A percentile compares a stretch with the other conserved stretches of the same genome.
phyloP scores from a whole-genome alignment of 1,140 invertebrate genomes.

The Aphaenogaster floridana region DNA sequence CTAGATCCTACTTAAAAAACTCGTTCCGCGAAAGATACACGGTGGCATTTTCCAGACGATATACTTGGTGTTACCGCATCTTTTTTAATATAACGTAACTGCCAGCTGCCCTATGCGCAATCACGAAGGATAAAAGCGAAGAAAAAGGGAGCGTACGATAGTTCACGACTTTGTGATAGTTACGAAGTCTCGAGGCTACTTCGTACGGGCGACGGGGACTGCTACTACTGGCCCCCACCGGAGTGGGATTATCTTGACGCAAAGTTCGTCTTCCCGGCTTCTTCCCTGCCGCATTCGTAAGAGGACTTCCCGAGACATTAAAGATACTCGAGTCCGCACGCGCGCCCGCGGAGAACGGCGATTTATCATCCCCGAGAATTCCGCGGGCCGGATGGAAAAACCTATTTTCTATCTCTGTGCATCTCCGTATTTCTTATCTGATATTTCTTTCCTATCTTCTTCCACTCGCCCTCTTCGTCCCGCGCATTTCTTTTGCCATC shows the following conservation, averaged over 20 bases:
- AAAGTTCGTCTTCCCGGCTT: slow-evolving; percentile 61
- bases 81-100: slow-evolving; percentile 48
- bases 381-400: slow-evolving; percentile 68
- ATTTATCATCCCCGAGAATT: slow-evolving; percentile 83
- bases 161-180: slow-evolving; percentile 51
- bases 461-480: background rate
- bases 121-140: slow-evolving; percentile 13
- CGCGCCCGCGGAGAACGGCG: slow-evolving; percentile 71
- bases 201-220: slow-evolving; percentile 1
- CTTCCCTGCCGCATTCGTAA: slow-evolving; percentile 35
- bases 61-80: slow-evolving; percentile 1
- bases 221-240: slow-evolving; percentile 57
- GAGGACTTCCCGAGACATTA: slow-evolving; percentile 75
- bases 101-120: slow-evolving; percentile 5
- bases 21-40: background rate
- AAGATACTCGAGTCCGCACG: slow-evolving; percentile 76
- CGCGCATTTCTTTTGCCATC: slow-evolving; percentile 65
- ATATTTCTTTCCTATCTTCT: slow-evolving; percentile 62
- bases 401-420: slow-evolving; percentile 69
- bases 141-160: slow-evolving; percentile 15
- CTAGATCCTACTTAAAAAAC: slow-evolving; percentile 20
- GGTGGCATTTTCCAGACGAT: slow-evolving; percentile 1
- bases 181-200: slow-evolving; percentile 67
- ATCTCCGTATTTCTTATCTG: slow-evolving; percentile 1
- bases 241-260: slow-evolving; percentile 65